Conservation (phyloP, 2,113 vertebrate genomes). For the Symphodus melops region DNA sequence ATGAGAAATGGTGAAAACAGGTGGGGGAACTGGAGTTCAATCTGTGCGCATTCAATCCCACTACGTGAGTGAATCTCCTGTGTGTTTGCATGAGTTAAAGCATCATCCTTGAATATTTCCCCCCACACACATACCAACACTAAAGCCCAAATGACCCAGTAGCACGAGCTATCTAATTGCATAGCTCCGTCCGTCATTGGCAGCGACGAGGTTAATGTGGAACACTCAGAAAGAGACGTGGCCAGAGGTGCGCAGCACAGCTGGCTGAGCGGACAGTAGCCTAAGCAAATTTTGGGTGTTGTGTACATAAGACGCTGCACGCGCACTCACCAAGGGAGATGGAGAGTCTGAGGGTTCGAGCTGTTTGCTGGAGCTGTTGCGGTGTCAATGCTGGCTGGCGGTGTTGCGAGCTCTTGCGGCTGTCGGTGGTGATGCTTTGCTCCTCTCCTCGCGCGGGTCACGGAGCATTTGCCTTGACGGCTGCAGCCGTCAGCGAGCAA, state of each 20-base stretch:
- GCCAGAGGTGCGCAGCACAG: constrained; percentile 76
- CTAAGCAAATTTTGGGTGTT: constrained; percentile 61
- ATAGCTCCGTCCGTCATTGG: constrained; percentile 59
- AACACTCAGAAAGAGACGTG: constrained; percentile 69
- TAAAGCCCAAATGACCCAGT: constrained; percentile 72
- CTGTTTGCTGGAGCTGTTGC: constrained; percentile 70
- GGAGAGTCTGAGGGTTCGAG: constrained; percentile 63
- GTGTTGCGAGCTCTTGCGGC: constrained; percentile 37
- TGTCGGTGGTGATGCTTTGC: constrained; percentile 50
- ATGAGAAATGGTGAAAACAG: constrained; percentile 48
- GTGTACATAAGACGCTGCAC: constrained; percentile 68
- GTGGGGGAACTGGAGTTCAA: constrained; percentile 56
- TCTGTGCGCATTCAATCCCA: constrained; percentile 30
- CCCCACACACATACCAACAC: constrained; percentile 59
- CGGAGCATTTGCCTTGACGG: constrained; percentile 80
- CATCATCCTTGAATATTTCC: constrained; percentile 40
- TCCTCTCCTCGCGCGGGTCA: constrained; percentile 78
- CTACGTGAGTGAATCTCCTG: constrained; percentile 15
- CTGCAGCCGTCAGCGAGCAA: constrained; percentile 85
- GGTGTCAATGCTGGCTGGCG: constrained; percentile 57
- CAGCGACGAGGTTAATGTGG: constrained; percentile 71
- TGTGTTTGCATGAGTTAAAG: constrained; percentile 28
- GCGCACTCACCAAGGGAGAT: constrained; percentile 80
- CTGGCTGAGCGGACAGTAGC: constrained; percentile 67
- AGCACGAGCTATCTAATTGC: constrained; percentile 51